Base-by-base conservation (phyloP, 2,888 invertebrate species). In the Nectonema munidae region DNA sequence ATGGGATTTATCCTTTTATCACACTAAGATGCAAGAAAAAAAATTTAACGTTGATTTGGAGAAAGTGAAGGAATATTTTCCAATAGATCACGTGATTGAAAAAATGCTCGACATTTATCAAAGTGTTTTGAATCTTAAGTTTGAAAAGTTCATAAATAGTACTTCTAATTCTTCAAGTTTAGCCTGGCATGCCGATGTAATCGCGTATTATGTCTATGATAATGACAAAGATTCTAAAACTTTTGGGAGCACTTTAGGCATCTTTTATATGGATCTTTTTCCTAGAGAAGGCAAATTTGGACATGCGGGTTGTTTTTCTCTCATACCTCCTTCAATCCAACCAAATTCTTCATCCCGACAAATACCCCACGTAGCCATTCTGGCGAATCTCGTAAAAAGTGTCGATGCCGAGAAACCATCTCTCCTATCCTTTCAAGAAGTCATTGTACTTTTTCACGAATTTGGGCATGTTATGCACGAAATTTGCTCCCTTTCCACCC, bases 381-480 rank as follows among this genome's bases (percentile, higher is more conserved):
- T 11, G 15, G 30, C 15, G 6, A 30, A 30, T 30, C 6, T 30
- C 6, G 30, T 11, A 30, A 30, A 30, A 11, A 6, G 14, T 11
- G 18, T 6, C 15, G 35, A 20, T 5, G 47, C 44, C 14, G 55
- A 54, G 37, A 52, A 54, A 41, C 59, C 59, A 2, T 54, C 59
- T 5, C 47, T 61, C n/a, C 49, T 61, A 16, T 52, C 54, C 38
- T 60, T 61, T 45, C 54, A 56, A 46, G 60, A 60, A 50, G 57
- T 55, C 44, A 34, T 34, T 32, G 33, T 59, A 2, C 60, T 52
- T 43, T 61, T 61, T 47, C 61, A 61, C 47, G 61, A 61, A 47
- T 61, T 61, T 52, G 61, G 61, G 38, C 61, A 61, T 48, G 54
- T 59, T 17, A 61, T 61, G 61, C 61, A 61, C 45, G 52, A 54